phyloP scores from a whole-genome alignment of 1,140 invertebrate species.

The Papilio dardanus region DNA sequence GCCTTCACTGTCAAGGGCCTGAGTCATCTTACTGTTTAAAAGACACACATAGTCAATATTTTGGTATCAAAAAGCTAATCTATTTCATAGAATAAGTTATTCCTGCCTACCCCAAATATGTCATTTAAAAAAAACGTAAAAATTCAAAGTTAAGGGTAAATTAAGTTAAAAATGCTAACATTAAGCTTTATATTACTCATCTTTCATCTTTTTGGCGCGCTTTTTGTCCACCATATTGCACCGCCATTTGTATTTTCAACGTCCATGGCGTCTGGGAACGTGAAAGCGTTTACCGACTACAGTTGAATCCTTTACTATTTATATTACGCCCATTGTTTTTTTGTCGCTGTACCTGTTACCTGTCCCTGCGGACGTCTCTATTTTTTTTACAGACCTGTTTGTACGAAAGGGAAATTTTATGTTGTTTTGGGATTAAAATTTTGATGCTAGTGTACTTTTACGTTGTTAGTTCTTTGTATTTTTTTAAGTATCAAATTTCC shows the following conservation, averaged over 20 bases:
- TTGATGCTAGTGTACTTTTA: not conserved
- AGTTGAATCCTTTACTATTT: constrained; percentile 23
- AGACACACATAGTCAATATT: not conserved
- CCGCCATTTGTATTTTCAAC: not conserved
- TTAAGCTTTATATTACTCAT: not conserved
- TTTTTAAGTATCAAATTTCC: not conserved
- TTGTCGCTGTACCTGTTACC: constrained; percentile 24
- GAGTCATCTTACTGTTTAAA: too few species aligned
- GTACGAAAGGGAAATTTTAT: constrained; percentile 23
- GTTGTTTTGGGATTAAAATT: not conserved
- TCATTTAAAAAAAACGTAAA: not conserved
- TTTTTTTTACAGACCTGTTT: constrained; percentile 15
- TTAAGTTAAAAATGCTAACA: not conserved
- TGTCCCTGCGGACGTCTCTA: constrained; percentile 1
- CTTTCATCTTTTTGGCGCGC: not conserved
- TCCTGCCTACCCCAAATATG: too few species aligned
- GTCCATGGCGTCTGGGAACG: not conserved
- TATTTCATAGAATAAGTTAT: not conserved
- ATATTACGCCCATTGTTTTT: constrained; percentile 18
- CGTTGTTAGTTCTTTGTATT: not conserved
- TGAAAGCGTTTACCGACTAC: not conserved
- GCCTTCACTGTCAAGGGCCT: not conserved
- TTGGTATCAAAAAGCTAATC: not conserved
- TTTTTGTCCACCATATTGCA: constrained; percentile 10
- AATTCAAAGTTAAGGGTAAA: not conserved